Evolutionary conservation across 1,140 invertebrate species (phyloP).

Genomic region (Drosophila pseudoananassae): DNA sequence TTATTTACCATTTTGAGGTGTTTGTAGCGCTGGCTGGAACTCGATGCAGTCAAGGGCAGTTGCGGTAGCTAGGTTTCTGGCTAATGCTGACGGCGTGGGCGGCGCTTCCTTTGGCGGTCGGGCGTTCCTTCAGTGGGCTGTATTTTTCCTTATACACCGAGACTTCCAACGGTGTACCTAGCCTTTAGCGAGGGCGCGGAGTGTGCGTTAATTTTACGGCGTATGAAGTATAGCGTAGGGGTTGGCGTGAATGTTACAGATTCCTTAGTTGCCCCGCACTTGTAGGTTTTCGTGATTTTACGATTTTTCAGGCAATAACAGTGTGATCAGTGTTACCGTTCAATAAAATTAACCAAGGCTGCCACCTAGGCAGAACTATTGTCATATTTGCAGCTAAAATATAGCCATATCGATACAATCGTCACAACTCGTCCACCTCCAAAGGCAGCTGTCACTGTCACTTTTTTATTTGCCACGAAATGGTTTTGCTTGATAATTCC

Average conservation of each 20-base stretch:
- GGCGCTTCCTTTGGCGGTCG: constrained; percentile 72
- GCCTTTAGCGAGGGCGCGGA: constrained; percentile 6
- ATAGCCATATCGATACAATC: neutral
- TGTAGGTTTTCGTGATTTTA: constrained; percentile 73
- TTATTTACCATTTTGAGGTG: constrained; percentile 61
- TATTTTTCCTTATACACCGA: constrained; percentile 36
- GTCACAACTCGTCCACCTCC: neutral
- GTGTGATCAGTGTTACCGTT: constrained; percentile 3
- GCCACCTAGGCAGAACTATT: neutral
- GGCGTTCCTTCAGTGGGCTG: constrained; percentile 53
- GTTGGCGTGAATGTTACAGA: constrained; percentile 46
- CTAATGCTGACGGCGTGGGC: constrained; percentile 38
- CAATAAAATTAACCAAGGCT: constrained; percentile 16
- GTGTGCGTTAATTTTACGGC: constrained; percentile 2
- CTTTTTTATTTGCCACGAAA: constrained; percentile 80
- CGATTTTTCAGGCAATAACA: constrained; percentile 50
- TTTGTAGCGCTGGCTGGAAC: constrained; percentile 48
- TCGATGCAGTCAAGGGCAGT: constrained; percentile 5
- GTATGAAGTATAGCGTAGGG: neutral
- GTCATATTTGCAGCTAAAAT: neutral
- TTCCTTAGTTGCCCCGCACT: constrained; percentile 59
- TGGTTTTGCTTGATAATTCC: constrained; percentile 89
- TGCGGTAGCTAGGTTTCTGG: neutral
- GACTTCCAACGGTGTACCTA: neutral
- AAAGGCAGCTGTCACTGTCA: constrained; percentile 45